phyloP scores from a whole-genome alignment of 2,888 invertebrate genomes.

The Pycnomerus fuliginosus region DNA sequence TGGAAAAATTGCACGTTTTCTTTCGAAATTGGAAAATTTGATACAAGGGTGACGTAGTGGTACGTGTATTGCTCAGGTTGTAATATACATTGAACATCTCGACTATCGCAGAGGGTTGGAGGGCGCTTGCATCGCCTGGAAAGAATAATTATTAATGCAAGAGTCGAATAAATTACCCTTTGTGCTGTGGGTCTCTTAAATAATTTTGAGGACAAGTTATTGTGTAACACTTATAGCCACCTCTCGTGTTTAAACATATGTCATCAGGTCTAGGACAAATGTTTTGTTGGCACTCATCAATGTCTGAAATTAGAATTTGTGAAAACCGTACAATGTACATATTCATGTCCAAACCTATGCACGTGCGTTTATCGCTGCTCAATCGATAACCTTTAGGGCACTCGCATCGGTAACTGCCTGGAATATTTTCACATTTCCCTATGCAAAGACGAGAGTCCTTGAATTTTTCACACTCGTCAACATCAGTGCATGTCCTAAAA shows the following conservation, averaged over 20 bases:
- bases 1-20: constrained; percentile 80
- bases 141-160: too few species aligned
- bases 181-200: constrained; percentile 70
- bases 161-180: constrained; percentile 68
- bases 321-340: too few species aligned
- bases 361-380: constrained; percentile 73
- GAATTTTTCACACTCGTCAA: constrained; percentile 83
- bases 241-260: constrained; percentile 88
- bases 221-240: constrained; percentile 82
- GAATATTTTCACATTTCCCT: constrained; percentile 81
- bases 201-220: constrained; percentile 87
- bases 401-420: constrained; percentile 79
- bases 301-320: constrained; percentile 54
- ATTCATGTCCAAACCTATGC: constrained; percentile 70
- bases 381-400: constrained; percentile 81
- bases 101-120: constrained; percentile 67
- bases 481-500: constrained; percentile 69
- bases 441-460: constrained; percentile 69
- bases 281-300: constrained; percentile 67
- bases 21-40: constrained; percentile 67
- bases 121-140: constrained; percentile 78
- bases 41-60: constrained; percentile 91
- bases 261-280: constrained; percentile 63
- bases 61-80: constrained; percentile 86
- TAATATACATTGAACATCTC: constrained; percentile 73